phyloP scores from a whole-genome alignment of 2,888 invertebrate genomes.

The Allacma fusca region DNA sequence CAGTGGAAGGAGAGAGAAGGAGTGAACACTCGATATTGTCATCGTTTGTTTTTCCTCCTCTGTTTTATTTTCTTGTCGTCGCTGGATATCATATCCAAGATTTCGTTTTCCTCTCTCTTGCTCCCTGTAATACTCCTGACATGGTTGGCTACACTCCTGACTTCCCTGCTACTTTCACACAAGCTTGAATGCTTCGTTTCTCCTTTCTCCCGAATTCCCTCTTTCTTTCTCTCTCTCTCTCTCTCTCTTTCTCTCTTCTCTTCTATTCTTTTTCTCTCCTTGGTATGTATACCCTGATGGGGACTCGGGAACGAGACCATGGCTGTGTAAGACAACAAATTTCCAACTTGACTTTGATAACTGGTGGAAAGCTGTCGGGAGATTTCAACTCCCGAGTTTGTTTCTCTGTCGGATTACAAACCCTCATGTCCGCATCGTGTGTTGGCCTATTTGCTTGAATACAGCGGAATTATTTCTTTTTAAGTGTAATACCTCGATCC shows the following conservation, averaged over 20 bases:
- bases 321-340: slow-evolving; percentile 8
- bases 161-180: slow-evolving; percentile 24
- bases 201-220: neutral
- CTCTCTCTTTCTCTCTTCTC: slow-evolving; percentile 55
- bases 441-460: neutral
- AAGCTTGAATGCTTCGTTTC: slow-evolving; percentile 34
- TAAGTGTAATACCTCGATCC: too few species aligned
- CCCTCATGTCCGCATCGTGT: neutral
- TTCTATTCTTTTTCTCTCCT: slow-evolving; percentile 53
- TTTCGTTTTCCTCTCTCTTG: slow-evolving; percentile 4
- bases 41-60: slow-evolving; percentile 30
- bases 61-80: slow-evolving; percentile 14
- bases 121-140: slow-evolving; percentile 14
- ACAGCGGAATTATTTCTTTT: neutral
- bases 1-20: slow-evolving; percentile 27
- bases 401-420: slow-evolving; percentile 1
- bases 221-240: neutral
- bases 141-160: slow-evolving; percentile 18
- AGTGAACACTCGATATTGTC: slow-evolving; percentile 27
- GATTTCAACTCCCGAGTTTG: neutral
- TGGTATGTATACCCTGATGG: neutral
- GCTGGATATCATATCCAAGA: neutral
- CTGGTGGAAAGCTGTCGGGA: slow-evolving; percentile 2
- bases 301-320: neutral
- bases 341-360: slow-evolving; percentile 8